Conservation (phyloP, 2,797 vertebrate genomes). For the Pterois miles region DNA sequence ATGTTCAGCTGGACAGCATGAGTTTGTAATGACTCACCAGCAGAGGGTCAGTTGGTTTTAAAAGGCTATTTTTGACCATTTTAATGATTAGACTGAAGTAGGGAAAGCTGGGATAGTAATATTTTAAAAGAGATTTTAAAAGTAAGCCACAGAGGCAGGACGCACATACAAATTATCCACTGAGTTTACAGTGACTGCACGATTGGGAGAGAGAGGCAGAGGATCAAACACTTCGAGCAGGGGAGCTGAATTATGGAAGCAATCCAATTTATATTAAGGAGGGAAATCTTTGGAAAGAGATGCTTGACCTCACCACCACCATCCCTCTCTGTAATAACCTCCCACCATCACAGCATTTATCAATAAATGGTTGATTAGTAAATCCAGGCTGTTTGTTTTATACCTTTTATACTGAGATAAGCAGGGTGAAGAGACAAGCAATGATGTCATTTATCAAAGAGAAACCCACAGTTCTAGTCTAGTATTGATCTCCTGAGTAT, state of each 20-base stretch:
- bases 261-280: slow-evolving; percentile 19
- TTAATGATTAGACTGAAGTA: not conserved
- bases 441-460: not conserved
- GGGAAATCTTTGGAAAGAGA: slow-evolving; percentile 9
- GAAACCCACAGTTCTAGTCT: slow-evolving; percentile 1
- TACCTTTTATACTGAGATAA: not conserved
- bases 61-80: not conserved
- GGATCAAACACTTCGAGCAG: slow-evolving; percentile 41
- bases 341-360: not conserved
- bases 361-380: slow-evolving; percentile 14
- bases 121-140: slow-evolving; percentile 32
- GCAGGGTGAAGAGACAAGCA: not conserved
- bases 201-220: slow-evolving; percentile 11
- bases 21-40: not conserved
- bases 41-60: not conserved
- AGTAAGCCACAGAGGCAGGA: slow-evolving; percentile 1
- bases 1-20: not conserved
- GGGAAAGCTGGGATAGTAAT: not conserved
- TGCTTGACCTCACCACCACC: slow-evolving; percentile 5
- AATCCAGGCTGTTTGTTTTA: slow-evolving; percentile 14
- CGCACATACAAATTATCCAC: slow-evolving; percentile 26
- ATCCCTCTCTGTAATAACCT: not conserved
- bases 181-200: not conserved
- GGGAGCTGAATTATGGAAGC: slow-evolving; percentile 29
- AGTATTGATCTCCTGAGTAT: slow-evolving; percentile 33